Evolutionary conservation across 2,888 invertebrate species (phyloP).

Genomic region (Podabrus alpinus): DNA sequence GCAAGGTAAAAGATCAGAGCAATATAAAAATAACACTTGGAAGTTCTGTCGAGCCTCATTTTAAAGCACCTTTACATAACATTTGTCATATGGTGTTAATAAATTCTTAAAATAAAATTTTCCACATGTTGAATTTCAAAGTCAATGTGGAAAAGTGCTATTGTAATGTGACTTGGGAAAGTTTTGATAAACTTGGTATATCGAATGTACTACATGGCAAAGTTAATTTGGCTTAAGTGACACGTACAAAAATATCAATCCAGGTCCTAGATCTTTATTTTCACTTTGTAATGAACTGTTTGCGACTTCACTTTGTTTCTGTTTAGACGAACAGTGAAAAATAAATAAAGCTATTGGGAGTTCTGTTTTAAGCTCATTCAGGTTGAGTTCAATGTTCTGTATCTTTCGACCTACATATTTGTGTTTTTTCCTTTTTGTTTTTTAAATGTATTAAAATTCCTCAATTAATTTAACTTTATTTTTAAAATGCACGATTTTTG

Average conservation of each 20-base stretch:
- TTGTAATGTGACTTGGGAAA: neutral
- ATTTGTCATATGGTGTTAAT: neutral
- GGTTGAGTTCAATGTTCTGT: constrained; percentile 30
- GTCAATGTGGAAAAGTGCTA: constrained; percentile 9
- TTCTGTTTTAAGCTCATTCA: constrained; percentile 21
- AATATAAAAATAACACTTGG: neutral
- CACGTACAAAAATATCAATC: constrained; percentile 7
- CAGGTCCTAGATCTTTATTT: constrained; percentile 17
- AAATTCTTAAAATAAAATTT: neutral
- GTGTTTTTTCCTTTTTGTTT: constrained; percentile 5
- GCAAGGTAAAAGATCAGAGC: neutral
- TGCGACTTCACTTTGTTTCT: constrained; percentile 16
- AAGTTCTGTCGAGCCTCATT: neutral
- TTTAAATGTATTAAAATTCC: neutral
- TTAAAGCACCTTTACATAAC: neutral
- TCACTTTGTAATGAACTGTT: constrained; percentile 11
- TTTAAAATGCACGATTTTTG: constrained; percentile 2
- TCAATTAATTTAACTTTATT: neutral
- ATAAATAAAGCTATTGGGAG: constrained; percentile 19
- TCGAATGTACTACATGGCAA: neutral
- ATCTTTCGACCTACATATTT: constrained; percentile 19
- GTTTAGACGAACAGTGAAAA: constrained; percentile 9
- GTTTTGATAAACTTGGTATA: neutral
- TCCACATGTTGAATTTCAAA: constrained; percentile 3
- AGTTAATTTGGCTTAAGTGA: constrained; percentile 13